These are phyloP conservation scores for Anas capensis DNA, from an alignment of 2,797 vertebrate genomes.

Conservation along the genomic window DNA sequence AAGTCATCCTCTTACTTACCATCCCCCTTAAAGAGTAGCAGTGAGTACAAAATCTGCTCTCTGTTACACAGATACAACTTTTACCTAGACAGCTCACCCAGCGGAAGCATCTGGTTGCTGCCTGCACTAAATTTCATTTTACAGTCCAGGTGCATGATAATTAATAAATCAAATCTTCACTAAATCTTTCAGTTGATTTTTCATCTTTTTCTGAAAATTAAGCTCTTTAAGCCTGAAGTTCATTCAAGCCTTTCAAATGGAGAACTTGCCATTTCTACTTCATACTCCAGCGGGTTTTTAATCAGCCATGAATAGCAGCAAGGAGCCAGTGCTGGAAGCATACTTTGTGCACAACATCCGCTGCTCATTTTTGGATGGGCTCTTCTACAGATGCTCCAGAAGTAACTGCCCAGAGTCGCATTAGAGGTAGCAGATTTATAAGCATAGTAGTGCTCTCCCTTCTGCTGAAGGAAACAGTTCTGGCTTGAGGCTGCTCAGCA, in stretches of 20 bases:
- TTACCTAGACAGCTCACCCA: background rate
- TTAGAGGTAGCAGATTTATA: background rate
- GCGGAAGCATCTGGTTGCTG: background rate
- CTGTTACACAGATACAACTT: background rate
- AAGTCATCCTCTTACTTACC: background rate
- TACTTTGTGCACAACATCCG: background rate
- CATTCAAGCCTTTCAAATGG: background rate
- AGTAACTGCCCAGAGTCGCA: background rate
- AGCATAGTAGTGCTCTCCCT: background rate
- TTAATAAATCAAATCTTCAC: slow-evolving; percentile 29
- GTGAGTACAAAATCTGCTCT: background rate
- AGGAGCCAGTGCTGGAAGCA: background rate
- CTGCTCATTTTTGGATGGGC: background rate
- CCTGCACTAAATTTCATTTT: background rate
- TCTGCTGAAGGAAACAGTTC: background rate
- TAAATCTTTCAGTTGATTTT: slow-evolving; percentile 23
- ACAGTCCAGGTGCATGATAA: background rate
- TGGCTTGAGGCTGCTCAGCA: background rate
- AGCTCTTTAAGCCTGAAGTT: background rate
- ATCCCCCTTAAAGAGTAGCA: background rate
- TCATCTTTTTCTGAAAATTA: slow-evolving; percentile 8
- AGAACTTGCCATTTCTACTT: background rate
- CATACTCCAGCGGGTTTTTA: background rate
- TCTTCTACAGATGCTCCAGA: background rate
- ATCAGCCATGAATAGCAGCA: background rate